Evolutionary conservation across 2,797 vertebrate genomes (phyloP), one percentile per base, ranked within the genome.

Genomic region (Synaphobranchus kaupii): DNA sequence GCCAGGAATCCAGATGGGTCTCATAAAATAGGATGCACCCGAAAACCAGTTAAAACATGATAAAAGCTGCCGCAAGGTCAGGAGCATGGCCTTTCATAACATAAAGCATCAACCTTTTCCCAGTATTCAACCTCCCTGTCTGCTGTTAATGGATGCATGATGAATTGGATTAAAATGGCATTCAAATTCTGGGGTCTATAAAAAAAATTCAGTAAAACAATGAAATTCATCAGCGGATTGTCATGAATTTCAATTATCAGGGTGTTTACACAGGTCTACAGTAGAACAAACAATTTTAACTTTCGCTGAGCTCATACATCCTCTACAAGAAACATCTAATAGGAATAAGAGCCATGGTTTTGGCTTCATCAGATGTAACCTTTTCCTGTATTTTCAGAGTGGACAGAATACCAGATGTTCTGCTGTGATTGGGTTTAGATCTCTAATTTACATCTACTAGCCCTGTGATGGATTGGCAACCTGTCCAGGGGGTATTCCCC

Each of bases 251-350:
- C 60, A 68, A 83, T 54, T 73, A 48, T 84, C 86, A 0, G 48
- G n/a, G 1, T 86, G 78, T 87, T 54, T 83, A 48, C 48, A 34
- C 48, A 84, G 81, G 17, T 84, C 81, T 47, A 52, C 20, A 66
- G n/a, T 4, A 50, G 80, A 87, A 39, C 4, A 63, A 73, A 63
- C 81, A 76, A 87, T 87, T 39, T 39, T 87, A 87, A 84, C 86
- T 82, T 87, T 87, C 71, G 47, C 66, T 56, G 63, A 34, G 28
- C 86, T 84, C 34, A 44, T 56, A 87, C 68, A 50, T 73, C 81
- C 63, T 87, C 66, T 73, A 31, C 81, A 87, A 52, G 83, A 31
- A 83, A 73, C 52, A 84, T 84, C 31, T 87, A 87, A 73, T 73
- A n/a, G 63, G 81, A 66, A 58, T 12, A 7, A n/a, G 71, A 9